phyloP scores from a whole-genome alignment of 2,888 invertebrate species.

The Caenorhabditis sp. region DNA sequence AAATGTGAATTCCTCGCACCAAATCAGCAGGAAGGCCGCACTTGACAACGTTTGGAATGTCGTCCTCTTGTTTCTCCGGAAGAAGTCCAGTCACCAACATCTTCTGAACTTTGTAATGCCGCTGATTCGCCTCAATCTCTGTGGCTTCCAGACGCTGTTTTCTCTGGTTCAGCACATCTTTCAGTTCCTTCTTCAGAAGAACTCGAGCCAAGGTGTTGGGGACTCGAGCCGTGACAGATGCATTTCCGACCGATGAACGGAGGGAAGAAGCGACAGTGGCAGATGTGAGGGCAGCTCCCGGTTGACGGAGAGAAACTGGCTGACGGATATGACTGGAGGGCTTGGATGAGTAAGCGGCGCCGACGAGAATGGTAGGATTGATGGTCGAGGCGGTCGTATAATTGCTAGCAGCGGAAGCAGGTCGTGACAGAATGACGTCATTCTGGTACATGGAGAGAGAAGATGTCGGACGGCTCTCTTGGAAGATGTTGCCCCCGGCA shows the following conservation, averaged over 20 bases:
- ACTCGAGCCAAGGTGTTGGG: slow-evolving; percentile 75
- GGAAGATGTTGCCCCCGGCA: slow-evolving; percentile 36
- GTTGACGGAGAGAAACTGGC: slow-evolving; percentile 42
- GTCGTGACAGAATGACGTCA: slow-evolving; percentile 53
- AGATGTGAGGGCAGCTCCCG: slow-evolving; percentile 8
- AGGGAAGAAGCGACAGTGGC: slow-evolving; percentile 16
- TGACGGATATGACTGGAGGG: slow-evolving; percentile 56
- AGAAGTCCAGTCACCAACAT: slow-evolving; percentile 77
- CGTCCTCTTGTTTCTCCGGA: slow-evolving; percentile 72
- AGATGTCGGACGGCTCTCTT: slow-evolving; percentile 57
- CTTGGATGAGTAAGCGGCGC: slow-evolving; percentile 69
- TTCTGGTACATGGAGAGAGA: slow-evolving; percentile 55
- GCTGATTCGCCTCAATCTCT: slow-evolving; percentile 80
- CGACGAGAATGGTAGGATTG: slow-evolving; percentile 74
- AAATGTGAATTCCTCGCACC: slow-evolving; percentile 72
- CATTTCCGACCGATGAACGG: slow-evolving; percentile 28
- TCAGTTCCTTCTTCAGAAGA: slow-evolving; percentile 81
- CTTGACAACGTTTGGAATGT: slow-evolving; percentile 74
- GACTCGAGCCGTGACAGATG: slow-evolving; percentile 53
- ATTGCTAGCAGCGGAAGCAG: slow-evolving; percentile 50
- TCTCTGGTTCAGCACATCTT: slow-evolving; percentile 80
- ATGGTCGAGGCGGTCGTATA: slow-evolving; percentile 46
- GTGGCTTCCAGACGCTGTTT: slow-evolving; percentile 80
- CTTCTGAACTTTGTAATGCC: slow-evolving; percentile 77
- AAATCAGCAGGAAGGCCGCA: slow-evolving; percentile 77